Evolutionary conservation across 92 coral and sea anemone genomes (phyloP), one percentile per base, ranked within the genome.

Genomic region (Virgularia gustaviana): DNA sequence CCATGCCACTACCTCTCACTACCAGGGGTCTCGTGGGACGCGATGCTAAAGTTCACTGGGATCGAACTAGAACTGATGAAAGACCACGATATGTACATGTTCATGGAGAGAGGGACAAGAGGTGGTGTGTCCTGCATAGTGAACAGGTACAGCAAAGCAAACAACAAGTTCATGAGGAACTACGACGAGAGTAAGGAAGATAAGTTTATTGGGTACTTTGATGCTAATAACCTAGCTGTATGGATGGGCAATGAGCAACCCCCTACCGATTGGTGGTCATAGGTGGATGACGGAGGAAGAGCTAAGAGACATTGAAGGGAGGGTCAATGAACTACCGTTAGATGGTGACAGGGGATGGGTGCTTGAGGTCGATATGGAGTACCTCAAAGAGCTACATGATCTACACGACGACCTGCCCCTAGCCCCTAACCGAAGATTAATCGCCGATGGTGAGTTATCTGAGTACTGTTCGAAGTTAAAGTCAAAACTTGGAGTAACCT

Each of bases 21-120:
- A 2, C 31, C 70, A 1, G 70, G 51, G 0, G 49, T n/a, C n/a
- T n/a, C n/a, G n/a, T 58, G 79, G 79, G 65, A 76, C 34, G 80
- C 73, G 0, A 34, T 63, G 53, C 28, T 63, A 0, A 76, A 76
- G 16, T 31, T 72, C 49, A 72, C 73, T 0, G 24, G 16, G 6
- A 36, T 49, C 13, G 38, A 65, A 7, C 38, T 12, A 43, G 72
- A 15, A 4, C 61, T 51, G 13, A 5, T 65, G 8, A 13, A 36
- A 2, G 72, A 65, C 36, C 31, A 34, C 0, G 57, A 65, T 25
- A 65, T 42, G 72, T 44, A 65, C 43, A 23, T 36, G 20, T 36
- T 65, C 35, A 13, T 65, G 2, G 72, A 65, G 45, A 65, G 11
- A 9, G 72, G 56, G 24, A 44, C 29, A 33, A 9, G 57, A 1